A percentile compares a stretch with the other conserved stretches of the same genome.
phyloP scores from a whole-genome alignment of 2,888 invertebrate species.

The Pilophorus perplexus region DNA sequence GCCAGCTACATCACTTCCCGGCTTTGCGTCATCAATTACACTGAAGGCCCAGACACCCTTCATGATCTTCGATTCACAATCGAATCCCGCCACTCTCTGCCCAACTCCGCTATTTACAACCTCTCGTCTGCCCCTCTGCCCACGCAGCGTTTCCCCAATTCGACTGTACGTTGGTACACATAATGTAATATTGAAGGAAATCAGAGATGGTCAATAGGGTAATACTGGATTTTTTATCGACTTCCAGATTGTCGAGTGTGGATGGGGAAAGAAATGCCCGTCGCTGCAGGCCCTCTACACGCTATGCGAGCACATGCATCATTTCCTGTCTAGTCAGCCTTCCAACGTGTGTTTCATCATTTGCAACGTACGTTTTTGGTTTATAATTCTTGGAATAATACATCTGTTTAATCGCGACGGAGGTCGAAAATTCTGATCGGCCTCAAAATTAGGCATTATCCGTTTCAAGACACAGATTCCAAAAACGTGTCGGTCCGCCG shows the following conservation, averaged over 20 bases:
- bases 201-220: too few species aligned
- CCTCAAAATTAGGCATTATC: too few species aligned
- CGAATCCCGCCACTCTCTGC: constrained; percentile 42
- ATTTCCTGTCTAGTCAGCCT: constrained; percentile 77
- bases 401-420: too few species aligned
- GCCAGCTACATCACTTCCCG: constrained; percentile 90
- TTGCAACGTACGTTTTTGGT: constrained; percentile 71
- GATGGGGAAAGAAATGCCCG: constrained; percentile 63
- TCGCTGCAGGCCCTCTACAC: constrained; percentile 76
- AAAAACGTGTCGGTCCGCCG: too few species aligned
- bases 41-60: constrained; percentile 55
- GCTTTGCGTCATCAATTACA: constrained; percentile 90
- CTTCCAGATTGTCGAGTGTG: constrained; percentile 56
- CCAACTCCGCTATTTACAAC: constrained; percentile 43
- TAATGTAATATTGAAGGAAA: too few species aligned
- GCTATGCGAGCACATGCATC: constrained; percentile 82
- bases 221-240: too few species aligned
- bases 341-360: constrained; percentile 80
- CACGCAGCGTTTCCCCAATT: constrained; percentile 43
- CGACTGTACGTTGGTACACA: constrained; percentile 42
- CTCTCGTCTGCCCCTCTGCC: constrained; percentile 42
- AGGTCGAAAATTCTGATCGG: too few species aligned
- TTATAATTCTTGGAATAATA: too few species aligned
- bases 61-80: constrained; percentile 44
- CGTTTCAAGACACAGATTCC: too few species aligned